Conservation (phyloP, 2,797 vertebrate genomes). For the Diglossa cyanea region DNA sequence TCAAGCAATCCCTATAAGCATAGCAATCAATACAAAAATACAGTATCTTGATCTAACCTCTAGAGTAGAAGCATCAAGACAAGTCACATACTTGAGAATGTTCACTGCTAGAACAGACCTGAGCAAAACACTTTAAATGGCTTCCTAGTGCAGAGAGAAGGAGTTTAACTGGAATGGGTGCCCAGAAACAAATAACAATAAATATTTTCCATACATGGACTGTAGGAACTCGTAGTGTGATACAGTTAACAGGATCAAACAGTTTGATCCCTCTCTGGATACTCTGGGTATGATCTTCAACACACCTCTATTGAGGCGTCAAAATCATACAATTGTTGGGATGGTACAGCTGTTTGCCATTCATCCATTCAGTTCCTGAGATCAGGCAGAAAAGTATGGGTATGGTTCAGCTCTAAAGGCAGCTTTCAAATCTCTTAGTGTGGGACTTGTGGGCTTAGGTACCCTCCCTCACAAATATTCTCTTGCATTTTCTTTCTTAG, state of each 20-base stretch:
- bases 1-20: background rate
- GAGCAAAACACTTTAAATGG: background rate
- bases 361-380: background rate
- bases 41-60: background rate
- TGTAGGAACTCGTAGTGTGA: accelerated
- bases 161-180: background rate
- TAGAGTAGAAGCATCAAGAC: background rate
- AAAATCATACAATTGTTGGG: background rate
- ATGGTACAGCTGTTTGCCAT: background rate
- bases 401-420: background rate
- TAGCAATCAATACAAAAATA: background rate
- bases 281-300: background rate
- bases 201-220: accelerated
- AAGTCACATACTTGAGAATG: background rate
- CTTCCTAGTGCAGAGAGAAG: background rate
- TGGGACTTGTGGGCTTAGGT: background rate
- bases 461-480: background rate
- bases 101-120: background rate
- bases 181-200: background rate
- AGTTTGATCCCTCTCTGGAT: background rate
- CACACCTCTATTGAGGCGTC: background rate
- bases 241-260: background rate
- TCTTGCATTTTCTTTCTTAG: background rate
- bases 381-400: background rate
- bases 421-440: background rate